Conservation (phyloP, 2,888 invertebrate genomes). For the Entomobrya proxima region DNA sequence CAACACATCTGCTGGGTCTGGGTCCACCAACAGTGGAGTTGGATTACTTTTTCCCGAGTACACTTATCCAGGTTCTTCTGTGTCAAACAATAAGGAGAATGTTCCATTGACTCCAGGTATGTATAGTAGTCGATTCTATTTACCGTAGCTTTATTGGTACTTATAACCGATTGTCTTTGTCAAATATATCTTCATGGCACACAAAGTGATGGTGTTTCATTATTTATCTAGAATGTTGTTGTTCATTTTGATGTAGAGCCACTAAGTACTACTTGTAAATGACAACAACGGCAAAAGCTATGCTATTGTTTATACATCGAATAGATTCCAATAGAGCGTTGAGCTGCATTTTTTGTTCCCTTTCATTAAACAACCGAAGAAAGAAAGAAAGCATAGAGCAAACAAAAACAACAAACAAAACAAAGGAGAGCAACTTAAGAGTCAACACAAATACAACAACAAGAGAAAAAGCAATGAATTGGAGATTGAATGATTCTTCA, state of each 20-base stretch:
- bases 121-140: neutral
- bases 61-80: conserved; percentile 82
- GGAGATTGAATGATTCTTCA: conserved; percentile 53
- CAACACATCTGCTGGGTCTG: conserved; percentile 77
- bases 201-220: conserved; percentile 39
- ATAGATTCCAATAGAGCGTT: conserved; percentile 12
- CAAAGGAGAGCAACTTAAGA: conserved; percentile 13
- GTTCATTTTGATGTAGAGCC: conserved; percentile 11
- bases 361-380: conserved; percentile 43
- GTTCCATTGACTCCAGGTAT: conserved; percentile 79
- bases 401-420: conserved; percentile 38
- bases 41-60: conserved; percentile 85
- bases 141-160: neutral
- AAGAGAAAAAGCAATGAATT: conserved; percentile 39
- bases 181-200: neutral
- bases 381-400: conserved; percentile 41
- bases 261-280: conserved; percentile 6
- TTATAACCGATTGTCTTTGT: neutral
- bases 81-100: conserved; percentile 77
- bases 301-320: neutral
- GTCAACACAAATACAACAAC: conserved; percentile 2
- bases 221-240: conserved; percentile 22
- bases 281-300: conserved; percentile 40
- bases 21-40: conserved; percentile 77
- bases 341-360: conserved; percentile 46